Evolutionary conservation across 1,140 invertebrate species (phyloP).

Genomic region (Scaptomyza montana): DNA sequence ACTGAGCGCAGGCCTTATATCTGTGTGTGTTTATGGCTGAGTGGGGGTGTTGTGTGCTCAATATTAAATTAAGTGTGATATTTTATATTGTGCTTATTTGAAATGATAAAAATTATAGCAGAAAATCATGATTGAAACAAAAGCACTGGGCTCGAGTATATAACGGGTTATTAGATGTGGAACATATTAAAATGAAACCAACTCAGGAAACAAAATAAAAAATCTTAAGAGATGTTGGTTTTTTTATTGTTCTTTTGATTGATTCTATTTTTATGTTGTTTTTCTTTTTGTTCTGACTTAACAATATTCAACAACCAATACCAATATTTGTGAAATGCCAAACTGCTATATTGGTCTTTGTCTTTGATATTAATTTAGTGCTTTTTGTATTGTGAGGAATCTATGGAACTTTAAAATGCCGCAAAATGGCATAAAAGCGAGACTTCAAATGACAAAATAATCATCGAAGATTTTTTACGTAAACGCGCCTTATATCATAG

Average conservation of each 20-base stretch:
- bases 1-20: slow-evolving; percentile 32
- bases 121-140: slow-evolving; percentile 33
- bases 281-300: slow-evolving; percentile 35
- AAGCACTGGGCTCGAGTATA: slow-evolving; percentile 26
- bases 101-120: slow-evolving; percentile 35
- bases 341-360: slow-evolving; percentile 68
- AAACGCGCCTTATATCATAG: slow-evolving; percentile 54
- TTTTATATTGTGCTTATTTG: slow-evolving; percentile 12
- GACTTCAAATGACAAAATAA: neutral
- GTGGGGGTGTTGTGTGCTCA: neutral
- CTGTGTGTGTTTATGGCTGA: neutral
- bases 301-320: slow-evolving; percentile 81
- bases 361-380: slow-evolving; percentile 83
- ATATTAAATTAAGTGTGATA: slow-evolving; percentile 7
- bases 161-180: slow-evolving; percentile 17
- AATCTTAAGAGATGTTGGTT: slow-evolving; percentile 57
- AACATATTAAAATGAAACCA: slow-evolving; percentile 33
- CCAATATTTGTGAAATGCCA: slow-evolving; percentile 57
- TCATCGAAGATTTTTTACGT: neutral
- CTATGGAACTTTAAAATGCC: slow-evolving; percentile 64
- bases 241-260: slow-evolving; percentile 51
- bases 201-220: slow-evolving; percentile 39
- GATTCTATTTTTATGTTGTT: slow-evolving; percentile 5
- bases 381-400: slow-evolving; percentile 84
- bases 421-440: neutral